Percentiles rank a stretch among this genome's conserved stretches.
Conservation (phyloP, 2,797 vertebrate genomes). For the Malurus leucopterus region DNA sequence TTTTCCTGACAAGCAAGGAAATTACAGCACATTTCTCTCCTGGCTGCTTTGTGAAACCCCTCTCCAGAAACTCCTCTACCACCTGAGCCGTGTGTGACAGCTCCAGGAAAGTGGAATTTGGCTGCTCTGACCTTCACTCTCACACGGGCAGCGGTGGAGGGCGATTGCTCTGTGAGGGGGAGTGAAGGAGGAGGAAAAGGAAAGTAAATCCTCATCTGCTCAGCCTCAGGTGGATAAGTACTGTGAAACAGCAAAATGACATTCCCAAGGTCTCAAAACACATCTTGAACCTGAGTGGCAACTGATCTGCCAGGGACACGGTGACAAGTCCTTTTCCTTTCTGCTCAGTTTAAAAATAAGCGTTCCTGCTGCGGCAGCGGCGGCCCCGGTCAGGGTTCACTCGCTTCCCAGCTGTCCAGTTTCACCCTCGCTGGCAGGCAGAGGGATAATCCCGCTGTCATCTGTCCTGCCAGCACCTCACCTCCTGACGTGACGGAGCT, state of each 20-base stretch:
- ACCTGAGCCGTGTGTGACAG: rapidly evolving
- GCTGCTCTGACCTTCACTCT: not conserved
- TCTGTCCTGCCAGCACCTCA: not conserved
- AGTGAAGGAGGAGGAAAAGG: not conserved
- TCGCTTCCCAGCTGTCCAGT: not conserved
- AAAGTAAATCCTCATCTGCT: not conserved
- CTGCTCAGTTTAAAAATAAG: not conserved
- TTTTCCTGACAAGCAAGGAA: not conserved
- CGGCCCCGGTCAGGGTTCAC: not conserved
- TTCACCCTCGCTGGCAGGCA: not conserved
- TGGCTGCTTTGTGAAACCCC: not conserved
- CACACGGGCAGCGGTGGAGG: rapidly evolving
- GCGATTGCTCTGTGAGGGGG: not conserved
- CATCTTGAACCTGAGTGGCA: not conserved
- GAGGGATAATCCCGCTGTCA: conserved; percentile 31
- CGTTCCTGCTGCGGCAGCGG: rapidly evolving
- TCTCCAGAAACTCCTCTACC: rapidly evolving
- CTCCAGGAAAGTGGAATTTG: rapidly evolving
- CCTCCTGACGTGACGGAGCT: not conserved
- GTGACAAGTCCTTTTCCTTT: not conserved
- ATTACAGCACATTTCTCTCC: not conserved
- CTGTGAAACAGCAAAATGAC: not conserved
- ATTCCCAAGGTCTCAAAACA: not conserved
- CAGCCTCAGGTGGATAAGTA: not conserved
- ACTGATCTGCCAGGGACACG: not conserved